Evolutionary conservation across 2,797 vertebrate species (phyloP).

Genomic region (Sebastes vulpes): DNA sequence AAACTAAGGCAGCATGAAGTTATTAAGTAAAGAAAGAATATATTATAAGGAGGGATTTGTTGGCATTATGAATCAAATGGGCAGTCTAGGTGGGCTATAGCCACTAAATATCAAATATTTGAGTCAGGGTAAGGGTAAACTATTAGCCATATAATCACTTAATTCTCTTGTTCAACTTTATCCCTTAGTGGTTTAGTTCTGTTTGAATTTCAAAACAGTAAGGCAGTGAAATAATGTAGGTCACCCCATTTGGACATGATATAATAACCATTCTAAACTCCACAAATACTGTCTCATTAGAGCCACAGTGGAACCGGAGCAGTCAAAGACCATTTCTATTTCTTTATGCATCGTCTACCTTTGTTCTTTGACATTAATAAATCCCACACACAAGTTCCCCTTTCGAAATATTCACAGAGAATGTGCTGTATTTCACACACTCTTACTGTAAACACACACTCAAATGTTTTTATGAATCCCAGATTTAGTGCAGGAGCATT

Average conservation of each 20-base stretch:
- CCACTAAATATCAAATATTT: constrained; percentile 7
- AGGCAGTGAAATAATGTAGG: constrained; percentile 16
- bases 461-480: background rate
- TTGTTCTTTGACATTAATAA: constrained; percentile 19
- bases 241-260: background rate
- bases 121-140: background rate
- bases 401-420: constrained; percentile 15
- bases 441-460: constrained; percentile 63
- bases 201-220: constrained; percentile 24
- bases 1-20: constrained; percentile 3
- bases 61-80: background rate
- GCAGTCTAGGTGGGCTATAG: background rate
- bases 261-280: constrained; percentile 8
- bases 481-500: constrained; percentile 23
- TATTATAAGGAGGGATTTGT: background rate
- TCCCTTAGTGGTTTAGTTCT: constrained; percentile 30
- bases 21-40: background rate
- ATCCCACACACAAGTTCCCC: constrained; percentile 20
- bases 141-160: background rate
- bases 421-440: constrained; percentile 14
- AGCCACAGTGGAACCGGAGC: background rate
- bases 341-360: background rate
- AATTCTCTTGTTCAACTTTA: background rate
- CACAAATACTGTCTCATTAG: constrained; percentile 12
- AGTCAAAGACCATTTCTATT: background rate